Base-by-base conservation (phyloP, 2,888 invertebrate genomes). In the Drosophila barbarae region DNA sequence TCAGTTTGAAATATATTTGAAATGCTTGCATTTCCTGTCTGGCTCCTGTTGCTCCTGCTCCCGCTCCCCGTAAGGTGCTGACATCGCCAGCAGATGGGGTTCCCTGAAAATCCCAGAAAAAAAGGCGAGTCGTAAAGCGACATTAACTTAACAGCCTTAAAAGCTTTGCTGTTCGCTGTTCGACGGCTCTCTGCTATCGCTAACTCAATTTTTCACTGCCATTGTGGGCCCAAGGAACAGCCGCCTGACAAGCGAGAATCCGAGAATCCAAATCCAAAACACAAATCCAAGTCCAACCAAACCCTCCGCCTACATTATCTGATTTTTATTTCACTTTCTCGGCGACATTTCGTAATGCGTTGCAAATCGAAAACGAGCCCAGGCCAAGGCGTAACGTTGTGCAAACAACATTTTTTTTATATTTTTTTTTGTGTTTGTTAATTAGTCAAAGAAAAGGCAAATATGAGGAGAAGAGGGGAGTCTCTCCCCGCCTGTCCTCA, bases 261-360 rank as follows among this genome's bases (percentile, higher is more conserved):
- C 30, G 30, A 9, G 5, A 28, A 28, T 28, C 42, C 55, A 5
- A 28, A 30, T 35, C 46, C 46, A 46, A 46, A 46, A 46, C 18
- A 46, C 46, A 46, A 30, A 46, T 32, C 46, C 46, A 47, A 34
- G 30, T 21, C 46, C 30, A 30, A 3, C 9, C 30, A 30, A 3
- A 2, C 10, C 30, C 9, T 28, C 28, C 2, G 15, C 8, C 15
- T 55, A 71, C 71, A 77, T 78, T 83, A 73, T 77, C 73, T 66
- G 77, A 70, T 52, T 60, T 69, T 54, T 50, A 58, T 56, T 72
- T 63, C 66, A 56, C 74, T 74, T 80, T 80, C 63, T 65, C 58
- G 65, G 66, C 56, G 57, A 74, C 77, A 73, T 81, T 73, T 66
- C 64, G 78, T 81, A 84, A 78, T 81, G 82, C 84, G 79, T 76